These are phyloP conservation scores for Brevipalpus yothersi DNA, from an alignment of 1,140 invertebrate genomes.

Conservation along the genomic window DNA sequence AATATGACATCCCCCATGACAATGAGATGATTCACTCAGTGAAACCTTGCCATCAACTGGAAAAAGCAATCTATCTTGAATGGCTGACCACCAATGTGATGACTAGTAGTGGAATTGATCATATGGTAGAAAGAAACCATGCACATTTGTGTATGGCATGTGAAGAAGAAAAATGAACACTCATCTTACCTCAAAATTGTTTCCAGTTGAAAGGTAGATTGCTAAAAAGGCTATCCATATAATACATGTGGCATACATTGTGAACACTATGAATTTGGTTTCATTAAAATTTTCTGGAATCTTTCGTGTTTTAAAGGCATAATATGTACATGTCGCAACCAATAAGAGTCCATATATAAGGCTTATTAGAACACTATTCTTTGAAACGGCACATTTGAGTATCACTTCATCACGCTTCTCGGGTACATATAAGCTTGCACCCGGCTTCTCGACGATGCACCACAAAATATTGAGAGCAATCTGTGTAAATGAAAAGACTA, in stretches of 20 bases:
- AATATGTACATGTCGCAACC: conserved; percentile 43
- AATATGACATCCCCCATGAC: too few species aligned
- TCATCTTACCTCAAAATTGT: conserved; percentile 13
- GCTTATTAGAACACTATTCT: conserved; percentile 32
- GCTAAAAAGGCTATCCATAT: conserved; percentile 77
- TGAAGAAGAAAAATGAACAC: too few species aligned
- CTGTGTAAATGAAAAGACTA: conserved; percentile 11
- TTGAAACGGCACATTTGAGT: conserved; percentile 32
- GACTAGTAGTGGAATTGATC: too few species aligned
- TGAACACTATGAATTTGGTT: conserved; percentile 75
- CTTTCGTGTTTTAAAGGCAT: conserved; percentile 66
- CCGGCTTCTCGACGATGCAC: conserved; percentile 31
- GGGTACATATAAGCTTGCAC: conserved; percentile 25
- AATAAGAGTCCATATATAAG: conserved; percentile 35
- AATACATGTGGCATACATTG: conserved; percentile 85
- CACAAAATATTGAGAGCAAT: conserved; percentile 25
- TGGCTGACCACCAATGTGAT: too few species aligned
- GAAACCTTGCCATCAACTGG: too few species aligned
- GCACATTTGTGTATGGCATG: too few species aligned
- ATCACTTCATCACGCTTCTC: conserved; percentile 23
- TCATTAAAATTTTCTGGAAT: conserved; percentile 89
- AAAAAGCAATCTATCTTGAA: too few species aligned
- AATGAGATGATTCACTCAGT: too few species aligned
- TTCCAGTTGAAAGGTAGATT: conserved; percentile 38
- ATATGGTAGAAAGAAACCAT: too few species aligned